Base-by-base conservation (phyloP, 2,888 invertebrate genomes). In the Drosophila paramelanica region DNA sequence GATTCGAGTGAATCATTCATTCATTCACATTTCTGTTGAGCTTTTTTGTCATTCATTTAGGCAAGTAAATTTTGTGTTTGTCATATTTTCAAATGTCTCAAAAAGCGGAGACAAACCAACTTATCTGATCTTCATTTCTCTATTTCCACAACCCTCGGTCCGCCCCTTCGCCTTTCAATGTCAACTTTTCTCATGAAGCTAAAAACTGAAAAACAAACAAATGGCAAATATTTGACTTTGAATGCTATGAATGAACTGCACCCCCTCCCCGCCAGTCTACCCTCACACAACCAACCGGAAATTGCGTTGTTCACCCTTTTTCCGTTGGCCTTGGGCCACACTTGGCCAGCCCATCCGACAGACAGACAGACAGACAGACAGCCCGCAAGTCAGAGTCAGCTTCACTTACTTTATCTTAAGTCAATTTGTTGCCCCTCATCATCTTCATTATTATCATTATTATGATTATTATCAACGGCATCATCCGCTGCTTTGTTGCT, bases 281-380 rank as follows among this genome's bases (percentile, higher is more conserved):
- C 20, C 47, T 45, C 38, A 43, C 39, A 14, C 27, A 23, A 46
- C 10, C 42, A 53, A 73, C 83, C 86, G 83, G 83, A 83, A 83
- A 83, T 83, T 86, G 87, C 75, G 75, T 67, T 86, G 81, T 72
- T 58, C 69, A 83, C 83, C 88, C 86, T 83, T 88, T 82, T 77
- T 81, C 67, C 45, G 55, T 17, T 59, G 85, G 71, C 82, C 80
- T 77, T 70, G 86, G 82, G 83, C 77, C 59, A 58, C 49, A 31
- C 31, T 31, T 10, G 8, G 10, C 31, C 31, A 3, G 31, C 2
- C 31, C 31, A 10, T 10, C 31, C 31, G 31, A 31, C 31, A 41
- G 41, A 39, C 33, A 46, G 71, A 14, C 33, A 46, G 71, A 14
- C 38, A 23, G 43, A 62, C 31, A 46, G 38, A 17, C 17, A 17